A percentile compares a stretch with the other conserved stretches of the same genome.
phyloP scores from a whole-genome alignment of 2,113 vertebrate species.

The Istiophorus platypterus region DNA sequence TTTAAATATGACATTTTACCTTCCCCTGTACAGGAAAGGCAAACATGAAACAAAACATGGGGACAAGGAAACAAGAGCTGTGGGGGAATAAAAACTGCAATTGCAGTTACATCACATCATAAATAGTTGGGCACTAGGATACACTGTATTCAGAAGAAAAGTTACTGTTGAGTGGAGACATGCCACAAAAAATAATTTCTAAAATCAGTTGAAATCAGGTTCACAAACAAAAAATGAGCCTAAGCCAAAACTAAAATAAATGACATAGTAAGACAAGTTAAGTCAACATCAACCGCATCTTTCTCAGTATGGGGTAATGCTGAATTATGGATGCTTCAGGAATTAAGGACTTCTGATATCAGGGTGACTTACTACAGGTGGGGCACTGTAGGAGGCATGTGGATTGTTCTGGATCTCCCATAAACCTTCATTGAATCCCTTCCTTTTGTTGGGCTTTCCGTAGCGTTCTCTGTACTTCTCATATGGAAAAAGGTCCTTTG shows the following conservation, averaged over 20 bases:
- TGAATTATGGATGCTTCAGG: not conserved
- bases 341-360: not conserved
- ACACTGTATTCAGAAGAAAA: not conserved
- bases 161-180: not conserved
- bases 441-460: slow-evolving; percentile 98
- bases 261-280: not conserved
- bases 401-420: slow-evolving; percentile 99
- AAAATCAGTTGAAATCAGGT: not conserved
- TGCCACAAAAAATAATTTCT: not conserved
- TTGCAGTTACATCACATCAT: not conserved
- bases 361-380: slow-evolving; percentile 88
- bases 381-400: slow-evolving; percentile 95
- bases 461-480: slow-evolving; percentile 96
- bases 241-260: not conserved
- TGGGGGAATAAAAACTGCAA: not conserved
- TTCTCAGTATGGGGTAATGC: not conserved
- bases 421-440: slow-evolving; percentile 98
- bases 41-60: too few relatives aligned
- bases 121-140: not conserved
- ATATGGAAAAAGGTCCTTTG: slow-evolving; percentile 96
- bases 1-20: not conserved
- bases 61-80: not conserved
- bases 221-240: not conserved
- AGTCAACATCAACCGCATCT: not conserved
- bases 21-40: not conserved